Conservation (phyloP, 2,888 invertebrate species). For the Scaptomyza cyrtandrae region DNA sequence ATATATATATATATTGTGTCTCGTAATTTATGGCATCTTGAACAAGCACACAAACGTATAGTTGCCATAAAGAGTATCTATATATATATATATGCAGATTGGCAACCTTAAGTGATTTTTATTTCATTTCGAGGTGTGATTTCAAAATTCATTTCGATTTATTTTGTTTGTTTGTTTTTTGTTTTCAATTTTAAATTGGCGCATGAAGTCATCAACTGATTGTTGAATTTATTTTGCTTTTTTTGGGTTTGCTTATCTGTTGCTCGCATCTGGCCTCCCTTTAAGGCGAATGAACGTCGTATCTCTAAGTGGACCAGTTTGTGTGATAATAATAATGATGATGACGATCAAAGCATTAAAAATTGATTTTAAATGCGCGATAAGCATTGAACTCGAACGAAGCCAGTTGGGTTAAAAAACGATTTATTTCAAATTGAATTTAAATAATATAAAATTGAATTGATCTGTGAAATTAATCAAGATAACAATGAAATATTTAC, state of each 20-base stretch:
- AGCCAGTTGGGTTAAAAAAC: not conserved
- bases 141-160: slow-evolving; percentile 55
- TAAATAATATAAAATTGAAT: not conserved
- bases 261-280: slow-evolving; percentile 33
- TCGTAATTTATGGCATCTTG: slow-evolving; percentile 58
- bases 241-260: slow-evolving; percentile 31
- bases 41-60: slow-evolving; percentile 14
- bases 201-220: slow-evolving; percentile 64
- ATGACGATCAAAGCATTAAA: slow-evolving; percentile 51
- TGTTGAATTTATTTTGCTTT: slow-evolving; percentile 4
- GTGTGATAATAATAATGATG: slow-evolving; percentile 31
- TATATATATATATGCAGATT: slow-evolving; percentile 48
- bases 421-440: not conserved
- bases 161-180: slow-evolving; percentile 12
- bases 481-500: not conserved
- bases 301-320: slow-evolving; percentile 70
- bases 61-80: not conserved
- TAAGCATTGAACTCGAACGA: slow-evolving; percentile 30
- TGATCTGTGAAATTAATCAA: not conserved
- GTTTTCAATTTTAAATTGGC: slow-evolving; percentile 48
- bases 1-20: slow-evolving; percentile 44
- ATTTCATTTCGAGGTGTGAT: slow-evolving; percentile 59
- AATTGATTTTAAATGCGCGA: slow-evolving; percentile 56
- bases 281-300: slow-evolving; percentile 22
- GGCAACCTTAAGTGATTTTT: slow-evolving; percentile 58